Conservation (phyloP, 2,888 invertebrate species). For the Orchesellides sinensis region DNA sequence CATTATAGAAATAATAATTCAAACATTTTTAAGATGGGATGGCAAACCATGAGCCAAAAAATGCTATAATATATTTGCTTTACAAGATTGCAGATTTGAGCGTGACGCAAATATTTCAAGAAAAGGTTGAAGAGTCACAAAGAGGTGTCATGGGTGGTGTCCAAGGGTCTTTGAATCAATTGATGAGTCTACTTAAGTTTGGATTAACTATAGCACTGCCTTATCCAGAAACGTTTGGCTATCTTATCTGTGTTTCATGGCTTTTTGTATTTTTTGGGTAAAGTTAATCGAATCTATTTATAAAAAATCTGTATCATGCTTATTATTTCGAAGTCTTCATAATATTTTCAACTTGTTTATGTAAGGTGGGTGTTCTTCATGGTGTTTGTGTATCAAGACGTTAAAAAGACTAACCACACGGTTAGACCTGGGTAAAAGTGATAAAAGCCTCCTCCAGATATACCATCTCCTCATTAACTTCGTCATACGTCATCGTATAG, state of each 20-base stretch:
- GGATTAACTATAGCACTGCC: conserved; percentile 78
- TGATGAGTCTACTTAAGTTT: conserved; percentile 79
- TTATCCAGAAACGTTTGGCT: conserved; percentile 78
- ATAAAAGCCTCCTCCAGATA: too few species aligned
- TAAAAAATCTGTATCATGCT: background rate
- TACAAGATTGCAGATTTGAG: conserved; percentile 78
- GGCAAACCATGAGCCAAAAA: too few species aligned
- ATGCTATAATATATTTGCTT: background rate
- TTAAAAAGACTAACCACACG: background rate
- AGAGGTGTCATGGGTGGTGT: conserved; percentile 79
- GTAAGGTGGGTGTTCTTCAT: conserved; percentile 28
- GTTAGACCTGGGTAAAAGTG: background rate
- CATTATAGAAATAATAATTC: too few species aligned
- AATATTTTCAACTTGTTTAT: too few species aligned
- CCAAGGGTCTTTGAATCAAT: conserved; percentile 79
- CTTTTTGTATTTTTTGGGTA: conserved; percentile 75
- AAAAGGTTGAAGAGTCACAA: conserved; percentile 77
- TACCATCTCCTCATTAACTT: background rate
- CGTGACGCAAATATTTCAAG: conserved; percentile 79
- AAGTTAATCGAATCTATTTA: background rate
- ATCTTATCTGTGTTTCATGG: conserved; percentile 78
- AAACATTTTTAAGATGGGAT: too few species aligned
- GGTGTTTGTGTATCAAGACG: background rate
- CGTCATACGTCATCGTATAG: too few species aligned
- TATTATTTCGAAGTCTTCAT: background rate